Evolutionary conservation across 2,113 vertebrate species (phyloP).

Genomic region (Neogale vison): DNA sequence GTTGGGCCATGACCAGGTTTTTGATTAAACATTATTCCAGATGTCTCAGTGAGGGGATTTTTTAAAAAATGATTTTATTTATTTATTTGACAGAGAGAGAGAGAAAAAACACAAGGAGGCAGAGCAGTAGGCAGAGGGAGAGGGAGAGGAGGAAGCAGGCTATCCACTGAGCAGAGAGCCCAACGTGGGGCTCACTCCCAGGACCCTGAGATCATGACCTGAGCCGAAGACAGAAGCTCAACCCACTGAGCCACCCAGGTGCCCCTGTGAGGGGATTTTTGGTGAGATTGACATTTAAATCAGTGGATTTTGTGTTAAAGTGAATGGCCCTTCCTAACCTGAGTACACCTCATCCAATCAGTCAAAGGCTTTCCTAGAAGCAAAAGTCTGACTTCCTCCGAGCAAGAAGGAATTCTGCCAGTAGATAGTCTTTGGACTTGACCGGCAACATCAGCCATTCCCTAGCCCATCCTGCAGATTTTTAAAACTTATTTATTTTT

Average conservation of each 20-base stretch:
- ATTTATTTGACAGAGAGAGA: too few species aligned
- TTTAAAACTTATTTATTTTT: background rate
- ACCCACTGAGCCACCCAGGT: too few species aligned
- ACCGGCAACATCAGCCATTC: background rate
- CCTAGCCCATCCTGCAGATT: background rate
- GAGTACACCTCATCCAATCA: background rate
- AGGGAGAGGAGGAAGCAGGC: too few species aligned
- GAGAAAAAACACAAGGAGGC: too few species aligned
- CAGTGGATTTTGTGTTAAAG: background rate
- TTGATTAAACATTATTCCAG: background rate
- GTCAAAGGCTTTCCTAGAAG: background rate
- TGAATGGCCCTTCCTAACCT: background rate
- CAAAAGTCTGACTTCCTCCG: background rate
- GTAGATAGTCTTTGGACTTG: background rate
- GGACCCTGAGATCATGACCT: too few species aligned
- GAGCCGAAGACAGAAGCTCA: too few species aligned
- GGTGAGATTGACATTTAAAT: background rate
- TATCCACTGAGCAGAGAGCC: too few species aligned
- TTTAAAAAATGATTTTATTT: too few species aligned
- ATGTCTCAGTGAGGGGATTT: background rate
- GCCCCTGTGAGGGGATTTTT: background rate
- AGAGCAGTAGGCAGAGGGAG: too few species aligned
- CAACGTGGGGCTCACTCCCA: too few species aligned
- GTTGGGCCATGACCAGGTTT: background rate
- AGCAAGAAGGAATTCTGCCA: background rate